A percentile compares a stretch with the other conserved stretches of the same genome.
Evolutionary conservation across 2,888 invertebrate genomes (phyloP).

Genomic region (Nezara viridula): DNA sequence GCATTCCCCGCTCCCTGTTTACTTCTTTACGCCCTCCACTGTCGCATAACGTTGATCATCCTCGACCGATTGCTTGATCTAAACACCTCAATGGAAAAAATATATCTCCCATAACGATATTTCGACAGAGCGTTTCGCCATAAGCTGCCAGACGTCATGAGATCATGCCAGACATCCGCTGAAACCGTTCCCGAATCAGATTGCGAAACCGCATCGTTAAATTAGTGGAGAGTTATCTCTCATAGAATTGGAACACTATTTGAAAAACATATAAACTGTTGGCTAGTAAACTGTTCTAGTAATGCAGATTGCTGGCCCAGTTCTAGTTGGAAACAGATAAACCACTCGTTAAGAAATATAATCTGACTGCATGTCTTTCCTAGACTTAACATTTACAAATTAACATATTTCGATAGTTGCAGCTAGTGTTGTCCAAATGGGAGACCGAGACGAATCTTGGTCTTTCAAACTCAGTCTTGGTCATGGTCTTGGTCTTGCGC

Average conservation of each 20-base stretch:
- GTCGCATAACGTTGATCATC: neutral
- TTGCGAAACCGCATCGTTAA: neutral
- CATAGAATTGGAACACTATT: neutral
- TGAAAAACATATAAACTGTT: neutral
- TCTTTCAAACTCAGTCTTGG: too few relatives aligned
- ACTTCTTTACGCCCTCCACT: neutral
- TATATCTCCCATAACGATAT: neutral
- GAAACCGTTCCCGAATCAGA: neutral
- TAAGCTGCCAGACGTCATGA: slow-evolving; percentile 16
- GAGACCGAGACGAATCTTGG: too few relatives aligned
- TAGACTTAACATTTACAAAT: neutral
- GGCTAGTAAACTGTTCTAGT: neutral
- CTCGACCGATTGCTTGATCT: neutral
- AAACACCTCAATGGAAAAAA: neutral
- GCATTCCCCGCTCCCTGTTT: neutral
- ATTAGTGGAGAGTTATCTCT: neutral
- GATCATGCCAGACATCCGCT: neutral
- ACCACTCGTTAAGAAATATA: slow-evolving; percentile 14
- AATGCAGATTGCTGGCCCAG: neutral
- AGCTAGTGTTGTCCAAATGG: too few relatives aligned
- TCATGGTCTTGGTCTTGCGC: too few relatives aligned
- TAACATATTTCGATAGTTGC: neutral
- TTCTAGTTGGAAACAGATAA: slow-evolving; percentile 9
- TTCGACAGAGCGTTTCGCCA: neutral
- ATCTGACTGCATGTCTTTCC: neutral